Percentiles rank a stretch among this genome's conserved stretches.
These are phyloP conservation scores for human DNA, from an alignment of 2,113 vertebrate genomes.

Conservation along the genomic window DNA sequence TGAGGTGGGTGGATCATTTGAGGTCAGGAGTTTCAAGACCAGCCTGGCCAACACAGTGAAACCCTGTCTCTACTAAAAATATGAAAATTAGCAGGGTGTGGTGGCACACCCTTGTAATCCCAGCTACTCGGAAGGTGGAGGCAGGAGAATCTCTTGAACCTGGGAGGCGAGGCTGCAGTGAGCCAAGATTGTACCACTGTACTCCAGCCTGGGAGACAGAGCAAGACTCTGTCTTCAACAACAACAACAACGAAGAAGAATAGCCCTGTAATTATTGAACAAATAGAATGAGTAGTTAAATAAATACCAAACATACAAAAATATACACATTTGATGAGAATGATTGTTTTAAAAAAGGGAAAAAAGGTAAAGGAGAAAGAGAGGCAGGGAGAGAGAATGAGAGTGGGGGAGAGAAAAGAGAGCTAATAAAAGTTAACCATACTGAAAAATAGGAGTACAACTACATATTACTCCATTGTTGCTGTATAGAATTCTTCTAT, in stretches of 20 bases:
- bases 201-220: too few species aligned
- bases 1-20: too few species aligned
- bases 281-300: neutral
- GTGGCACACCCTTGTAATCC: too few species aligned
- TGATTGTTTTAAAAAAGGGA: neutral
- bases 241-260: neutral
- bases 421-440: accelerated
- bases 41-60: too few species aligned
- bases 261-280: neutral
- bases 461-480: too few species aligned
- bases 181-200: too few species aligned
- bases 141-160: too few species aligned
- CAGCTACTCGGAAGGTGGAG: too few species aligned
- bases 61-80: too few species aligned
- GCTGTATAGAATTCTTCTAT: neutral
- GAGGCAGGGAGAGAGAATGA: neutral
- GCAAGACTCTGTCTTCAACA: too few species aligned
- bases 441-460: neutral
- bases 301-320: neutral
- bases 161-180: too few species aligned
- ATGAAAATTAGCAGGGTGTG: accelerated
- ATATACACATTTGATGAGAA: neutral
- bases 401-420: neutral
- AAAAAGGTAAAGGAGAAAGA: neutral
- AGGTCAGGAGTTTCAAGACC: too few species aligned